A percentile compares a stretch with the other conserved stretches of the same genome.
These are phyloP conservation scores for Proteles cristata DNA, from an alignment of 2,113 vertebrate genomes.

Conservation along the genomic window DNA sequence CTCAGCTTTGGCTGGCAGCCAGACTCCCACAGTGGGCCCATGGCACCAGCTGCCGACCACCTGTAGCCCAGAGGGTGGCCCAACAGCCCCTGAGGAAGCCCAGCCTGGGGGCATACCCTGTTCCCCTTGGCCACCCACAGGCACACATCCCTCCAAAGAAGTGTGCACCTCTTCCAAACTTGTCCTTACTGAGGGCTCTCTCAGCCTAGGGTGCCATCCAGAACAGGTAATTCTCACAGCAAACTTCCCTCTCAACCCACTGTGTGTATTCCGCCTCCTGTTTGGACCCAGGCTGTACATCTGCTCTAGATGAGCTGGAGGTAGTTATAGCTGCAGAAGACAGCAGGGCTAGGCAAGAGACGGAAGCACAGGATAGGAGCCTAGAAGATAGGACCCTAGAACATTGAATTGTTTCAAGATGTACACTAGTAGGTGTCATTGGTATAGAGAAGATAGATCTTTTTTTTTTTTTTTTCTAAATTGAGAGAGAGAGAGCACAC, in stretches of 20 bases:
- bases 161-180: accelerated
- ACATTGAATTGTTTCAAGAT: neutral
- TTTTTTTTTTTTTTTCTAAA: too few relatives aligned
- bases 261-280: accelerated
- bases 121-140: accelerated
- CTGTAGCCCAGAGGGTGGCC: neutral
- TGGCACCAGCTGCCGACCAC: accelerated
- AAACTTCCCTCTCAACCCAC: accelerated
- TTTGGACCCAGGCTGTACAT: accelerated
- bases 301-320: neutral
- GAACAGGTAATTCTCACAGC: too few relatives aligned
- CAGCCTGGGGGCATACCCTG: neutral
- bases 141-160: neutral
- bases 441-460: neutral
- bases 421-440: neutral
- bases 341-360: too few relatives aligned
- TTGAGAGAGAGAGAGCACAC: too few relatives aligned
- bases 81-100: neutral
- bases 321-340: neutral
- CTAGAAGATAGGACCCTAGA: too few relatives aligned
- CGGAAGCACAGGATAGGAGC: accelerated
- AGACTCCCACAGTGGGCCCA: neutral
- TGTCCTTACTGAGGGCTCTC: too few relatives aligned
- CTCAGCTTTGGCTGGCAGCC: neutral
- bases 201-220: neutral